A percentile compares a stretch with the other conserved stretches of the same genome.
Evolutionary conservation across 2,797 vertebrate genomes (phyloP).

Genomic region (Falco biarmicus): DNA sequence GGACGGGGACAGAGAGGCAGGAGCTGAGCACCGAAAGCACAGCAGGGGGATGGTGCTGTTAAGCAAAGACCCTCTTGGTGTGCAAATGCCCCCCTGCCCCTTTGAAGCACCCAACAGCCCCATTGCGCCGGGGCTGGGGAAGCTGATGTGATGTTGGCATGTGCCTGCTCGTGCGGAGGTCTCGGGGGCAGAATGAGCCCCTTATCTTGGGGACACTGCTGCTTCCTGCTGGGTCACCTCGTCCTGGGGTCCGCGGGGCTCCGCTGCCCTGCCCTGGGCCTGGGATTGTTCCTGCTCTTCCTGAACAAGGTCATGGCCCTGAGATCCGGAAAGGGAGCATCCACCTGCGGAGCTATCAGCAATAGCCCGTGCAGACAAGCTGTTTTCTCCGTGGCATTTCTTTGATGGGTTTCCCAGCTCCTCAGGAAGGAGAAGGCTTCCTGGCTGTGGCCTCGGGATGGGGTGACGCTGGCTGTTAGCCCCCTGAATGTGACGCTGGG

Average conservation of each 20-base stretch:
- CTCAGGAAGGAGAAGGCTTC: neutral
- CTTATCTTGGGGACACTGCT: neutral
- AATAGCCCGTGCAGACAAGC: fast-evolving
- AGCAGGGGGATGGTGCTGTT: fast-evolving
- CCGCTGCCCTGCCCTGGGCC: neutral
- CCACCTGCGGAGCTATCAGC: neutral
- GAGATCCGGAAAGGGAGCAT: neutral
- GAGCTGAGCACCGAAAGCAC: neutral
- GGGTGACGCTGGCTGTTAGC: neutral
- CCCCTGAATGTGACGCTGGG: fast-evolving
- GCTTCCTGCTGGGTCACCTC: neutral
- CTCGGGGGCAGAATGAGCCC: neutral
- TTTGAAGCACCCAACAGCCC: fast-evolving
- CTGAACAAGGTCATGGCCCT: neutral
- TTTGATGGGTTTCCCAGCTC: neutral
- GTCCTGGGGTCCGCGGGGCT: fast-evolving
- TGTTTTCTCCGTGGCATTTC: fast-evolving
- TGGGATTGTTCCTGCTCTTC: neutral
- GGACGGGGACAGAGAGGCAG: neutral
- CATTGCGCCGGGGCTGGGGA: fast-evolving
- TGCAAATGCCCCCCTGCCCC: neutral
- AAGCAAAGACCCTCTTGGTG: neutral
- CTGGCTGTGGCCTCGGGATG: fast-evolving
- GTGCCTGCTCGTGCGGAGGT: fast-evolving
- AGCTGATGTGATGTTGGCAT: fast-evolving